Evolutionary conservation across 2,113 vertebrate species (phyloP).

Genomic region (Noturus placidus): DNA sequence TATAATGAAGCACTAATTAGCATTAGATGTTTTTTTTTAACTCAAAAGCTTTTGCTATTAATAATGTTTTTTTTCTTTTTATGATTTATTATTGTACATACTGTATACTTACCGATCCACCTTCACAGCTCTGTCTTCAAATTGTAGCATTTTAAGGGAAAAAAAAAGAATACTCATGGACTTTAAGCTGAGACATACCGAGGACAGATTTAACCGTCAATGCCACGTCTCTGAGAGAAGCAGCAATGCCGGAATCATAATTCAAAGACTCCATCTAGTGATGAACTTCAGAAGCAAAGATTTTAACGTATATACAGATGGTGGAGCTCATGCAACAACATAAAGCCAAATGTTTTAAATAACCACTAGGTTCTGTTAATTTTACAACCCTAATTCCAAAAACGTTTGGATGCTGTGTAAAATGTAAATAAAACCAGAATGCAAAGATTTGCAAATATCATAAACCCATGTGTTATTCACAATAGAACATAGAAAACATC

Average conservation of each 20-base stretch:
- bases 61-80: neutral
- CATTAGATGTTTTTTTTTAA: neutral
- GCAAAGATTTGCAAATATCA: no score
- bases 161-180: neutral
- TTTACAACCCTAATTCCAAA: no score
- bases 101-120: neutral
- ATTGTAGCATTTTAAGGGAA: neutral
- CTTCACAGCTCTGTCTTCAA: neutral
- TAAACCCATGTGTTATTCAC: no score
- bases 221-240: conserved; percentile 10
- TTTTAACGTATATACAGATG: neutral
- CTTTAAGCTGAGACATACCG: neutral
- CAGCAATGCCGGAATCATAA: neutral
- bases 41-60: neutral
- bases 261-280: conserved; percentile 11
- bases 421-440: no score
- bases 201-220: neutral
- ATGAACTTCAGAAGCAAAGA: neutral
- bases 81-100: neutral
- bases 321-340: neutral
- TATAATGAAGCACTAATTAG: neutral
- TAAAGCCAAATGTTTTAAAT: neutral
- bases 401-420: no score
- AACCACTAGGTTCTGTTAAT: neutral
- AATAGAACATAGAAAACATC: no score